Base-by-base conservation (phyloP, 2,888 invertebrate genomes). In the Capitulum mitella region DNA sequence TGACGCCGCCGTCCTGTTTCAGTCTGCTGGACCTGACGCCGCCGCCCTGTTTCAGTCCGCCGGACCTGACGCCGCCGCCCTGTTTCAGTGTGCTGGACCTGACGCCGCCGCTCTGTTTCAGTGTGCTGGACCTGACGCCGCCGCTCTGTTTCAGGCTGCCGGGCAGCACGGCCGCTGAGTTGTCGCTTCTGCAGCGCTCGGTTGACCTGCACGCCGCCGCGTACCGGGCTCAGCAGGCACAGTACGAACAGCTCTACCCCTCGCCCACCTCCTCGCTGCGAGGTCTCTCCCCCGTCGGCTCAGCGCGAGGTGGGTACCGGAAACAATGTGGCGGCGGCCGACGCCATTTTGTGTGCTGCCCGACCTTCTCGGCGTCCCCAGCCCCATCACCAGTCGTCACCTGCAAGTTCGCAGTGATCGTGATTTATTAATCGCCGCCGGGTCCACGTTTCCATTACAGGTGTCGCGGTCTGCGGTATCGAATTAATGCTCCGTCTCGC, bases 131-230 rank as follows among this genome's bases (percentile, higher is more conserved):
- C 22, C 29, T 32, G 61, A 61, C 32, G 29, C 29, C 29, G 61
- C 22, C 61, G 22, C 61, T 29, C 61, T 61, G 8, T 29, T 8
- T 3, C 46, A 75, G 75, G 16, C 29, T 75, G 29, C 19, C 75
- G 19, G 75, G n/a, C 16, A 14, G 43, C 43, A 46, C 29, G 12
- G 46, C 46, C 19, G 40, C n/a, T 29, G 75, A 75, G 46, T 29
- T 75, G 5, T 75, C 75, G 46, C 46, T 75, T 22, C 75, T 75
- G 43, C 75, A 75, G 46, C 75, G 75, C 46, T 75, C 75, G 14
- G 75, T 75, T 29, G 75, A 75, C 43, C 75, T 75, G 75, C 75
- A 75, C 43, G 75, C 75, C 12, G 75, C 75, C 16, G 75, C 75
- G 8, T 46, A 46, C 43, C 75, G 75, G 43, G 75, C 43, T 14